Evolutionary conservation across 2,888 invertebrate species (phyloP), one percentile per base, ranked within the genome.

Genomic region (Eupithecia dodoneata): DNA sequence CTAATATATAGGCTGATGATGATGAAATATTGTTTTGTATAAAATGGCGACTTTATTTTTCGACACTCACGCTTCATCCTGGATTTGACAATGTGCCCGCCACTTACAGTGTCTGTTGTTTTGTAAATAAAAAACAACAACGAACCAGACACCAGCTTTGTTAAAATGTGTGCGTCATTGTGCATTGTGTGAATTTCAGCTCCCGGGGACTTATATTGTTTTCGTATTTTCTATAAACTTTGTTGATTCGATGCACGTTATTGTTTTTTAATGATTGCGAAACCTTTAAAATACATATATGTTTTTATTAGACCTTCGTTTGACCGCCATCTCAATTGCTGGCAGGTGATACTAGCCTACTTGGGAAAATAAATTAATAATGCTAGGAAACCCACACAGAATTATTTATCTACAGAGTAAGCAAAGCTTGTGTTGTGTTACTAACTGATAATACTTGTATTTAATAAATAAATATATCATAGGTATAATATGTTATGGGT

Each of bases 61-160:
- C 4, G 4, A 18, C 59, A 59, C 9, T 59, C 59, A n/a, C 55
- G 7, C 7, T n/a, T n/a, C 7, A 55, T 15, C 52, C 52, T 52
- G n/a, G 59, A 18, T 59, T 59, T 59, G 18, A 59, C n/a, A 59
- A 59, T 59, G 18, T 59, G 18, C 10, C 18, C 55, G 55, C 74
- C 71, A 66, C 75, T 44, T 45, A 45, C 75, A 71, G 65, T 72
- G 67, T 67, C 66, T 71, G 72, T 44, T 45, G 10, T 74, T 65
- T 55, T 6, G 18, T 18, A 52, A 72, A 44, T 42, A 13, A 55
- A 67, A 59, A 69, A 73, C 52, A 52, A 70, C 59, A 69, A n/a
- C 55, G n/a, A 49, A 71, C 66, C 66, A 72, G 76, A 70, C 63
- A 70, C n/a, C 55, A 59, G 66, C 76, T 67, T 75, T 71, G 71